Conservation (phyloP, 2,888 invertebrate genomes). For the Cheilosia impressa region DNA sequence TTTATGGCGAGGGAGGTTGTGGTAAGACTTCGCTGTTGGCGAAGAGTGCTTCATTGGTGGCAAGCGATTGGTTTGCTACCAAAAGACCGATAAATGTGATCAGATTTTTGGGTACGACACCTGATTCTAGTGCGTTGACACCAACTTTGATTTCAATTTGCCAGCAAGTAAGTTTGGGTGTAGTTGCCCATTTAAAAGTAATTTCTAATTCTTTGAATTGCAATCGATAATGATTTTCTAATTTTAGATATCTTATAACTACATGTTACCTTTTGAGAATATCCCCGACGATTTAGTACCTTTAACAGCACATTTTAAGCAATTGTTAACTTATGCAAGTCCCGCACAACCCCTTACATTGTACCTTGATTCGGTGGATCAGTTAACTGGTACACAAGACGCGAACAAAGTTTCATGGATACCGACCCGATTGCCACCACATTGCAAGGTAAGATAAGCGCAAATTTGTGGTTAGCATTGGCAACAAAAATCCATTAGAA, state of each 20-base stretch:
- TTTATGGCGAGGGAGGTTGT: conserved; percentile 98
- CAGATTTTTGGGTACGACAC: conserved; percentile 97
- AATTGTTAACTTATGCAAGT: conserved; percentile 92
- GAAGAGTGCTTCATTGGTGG: conserved; percentile 93
- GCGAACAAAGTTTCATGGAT: conserved; percentile 98
- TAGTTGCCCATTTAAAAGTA: background rate
- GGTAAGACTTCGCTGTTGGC: conserved; percentile 98
- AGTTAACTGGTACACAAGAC: conserved; percentile 96
- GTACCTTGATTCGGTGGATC: conserved; percentile 98
- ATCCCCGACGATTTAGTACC: conserved; percentile 98
- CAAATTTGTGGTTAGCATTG: background rate
- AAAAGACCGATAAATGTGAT: conserved; percentile 93
- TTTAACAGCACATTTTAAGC: conserved; percentile 97
- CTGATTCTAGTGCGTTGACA: conserved; percentile 97
- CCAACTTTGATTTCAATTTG: conserved; percentile 97
- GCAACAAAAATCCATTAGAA: conserved; percentile 10
- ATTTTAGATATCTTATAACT: conserved; percentile 94
- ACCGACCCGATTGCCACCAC: conserved; percentile 93
- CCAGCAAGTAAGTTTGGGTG: conserved; percentile 89
- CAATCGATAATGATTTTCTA: background rate
- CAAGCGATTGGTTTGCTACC: conserved; percentile 89
- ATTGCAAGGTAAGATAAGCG: conserved; percentile 90
- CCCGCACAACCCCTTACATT: conserved; percentile 93
- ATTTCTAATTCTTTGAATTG: background rate
- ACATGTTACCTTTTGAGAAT: conserved; percentile 94